phyloP scores from a whole-genome alignment of 2,888 invertebrate species.

The Drosophila quinaria region DNA sequence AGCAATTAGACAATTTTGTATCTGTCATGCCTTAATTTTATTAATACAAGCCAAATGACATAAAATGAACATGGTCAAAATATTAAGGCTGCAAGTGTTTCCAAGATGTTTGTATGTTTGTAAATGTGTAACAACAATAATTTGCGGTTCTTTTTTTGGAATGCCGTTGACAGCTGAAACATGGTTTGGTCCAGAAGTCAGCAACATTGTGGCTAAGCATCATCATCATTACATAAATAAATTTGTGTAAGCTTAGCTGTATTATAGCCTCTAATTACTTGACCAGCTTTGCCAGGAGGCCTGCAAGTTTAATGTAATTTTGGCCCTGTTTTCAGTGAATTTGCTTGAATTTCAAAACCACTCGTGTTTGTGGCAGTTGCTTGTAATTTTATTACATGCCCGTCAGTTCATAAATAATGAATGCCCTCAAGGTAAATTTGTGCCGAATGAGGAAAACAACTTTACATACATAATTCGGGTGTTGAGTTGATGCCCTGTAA shows the following conservation, averaged over 20 bases:
- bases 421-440: slow-evolving; percentile 53
- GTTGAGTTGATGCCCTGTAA: slow-evolving; percentile 59
- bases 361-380: slow-evolving; percentile 57
- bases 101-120: background rate
- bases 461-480: slow-evolving; percentile 19
- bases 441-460: slow-evolving; percentile 2
- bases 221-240: slow-evolving; percentile 5
- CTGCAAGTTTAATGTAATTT: slow-evolving; percentile 66
- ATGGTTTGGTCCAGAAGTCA: slow-evolving; percentile 42
- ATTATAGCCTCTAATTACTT: slow-evolving; percentile 74
- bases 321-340: slow-evolving; percentile 26
- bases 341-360: slow-evolving; percentile 68
- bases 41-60: slow-evolving; percentile 67
- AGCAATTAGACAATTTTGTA: slow-evolving; percentile 44
- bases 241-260: slow-evolving; percentile 54
- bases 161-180: slow-evolving; percentile 72
- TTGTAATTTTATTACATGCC: slow-evolving; percentile 71
- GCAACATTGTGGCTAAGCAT: slow-evolving; percentile 5
- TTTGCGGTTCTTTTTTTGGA: slow-evolving; percentile 36
- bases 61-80: slow-evolving; percentile 65
- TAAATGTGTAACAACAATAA: slow-evolving; percentile 1
- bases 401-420: slow-evolving; percentile 74
- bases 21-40: slow-evolving; percentile 62
- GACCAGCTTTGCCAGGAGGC: slow-evolving; percentile 48
- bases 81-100: slow-evolving; percentile 35